phyloP scores from a whole-genome alignment of 92 coral and sea anemone genomes.

The Meandrina meandrites region DNA sequence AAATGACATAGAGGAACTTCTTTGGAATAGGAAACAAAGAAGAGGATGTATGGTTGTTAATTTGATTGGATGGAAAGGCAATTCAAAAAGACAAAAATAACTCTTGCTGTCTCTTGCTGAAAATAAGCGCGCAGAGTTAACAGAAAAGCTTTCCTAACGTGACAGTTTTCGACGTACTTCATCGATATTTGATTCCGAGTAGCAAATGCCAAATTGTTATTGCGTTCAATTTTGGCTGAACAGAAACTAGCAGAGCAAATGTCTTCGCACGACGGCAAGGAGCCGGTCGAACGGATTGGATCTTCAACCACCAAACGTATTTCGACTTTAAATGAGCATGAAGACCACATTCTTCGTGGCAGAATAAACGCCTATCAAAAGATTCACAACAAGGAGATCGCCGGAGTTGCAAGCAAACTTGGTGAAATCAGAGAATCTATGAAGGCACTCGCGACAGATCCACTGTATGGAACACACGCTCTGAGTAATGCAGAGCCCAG shows the following conservation, averaged over 20 bases:
- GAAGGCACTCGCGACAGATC: conserved; percentile 32
- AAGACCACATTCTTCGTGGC: conserved; percentile 40
- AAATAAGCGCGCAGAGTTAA: neutral
- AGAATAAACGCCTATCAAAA: conserved; percentile 31
- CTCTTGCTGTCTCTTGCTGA: neutral
- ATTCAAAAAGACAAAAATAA: neutral
- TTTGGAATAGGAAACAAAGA: neutral
- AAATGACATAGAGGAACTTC: neutral
- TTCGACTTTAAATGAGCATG: conserved; percentile 38
- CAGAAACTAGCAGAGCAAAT: neutral
- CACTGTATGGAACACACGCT: conserved; percentile 32
- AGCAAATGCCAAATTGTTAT: neutral
- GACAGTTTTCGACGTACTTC: neutral
- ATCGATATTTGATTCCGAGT: neutral
- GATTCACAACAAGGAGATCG: conserved; percentile 47
- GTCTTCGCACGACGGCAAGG: conserved; percentile 17
- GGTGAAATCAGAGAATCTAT: conserved; percentile 55
- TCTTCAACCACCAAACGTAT: conserved; percentile 30
- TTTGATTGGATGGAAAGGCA: neutral
- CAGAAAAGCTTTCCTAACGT: neutral
- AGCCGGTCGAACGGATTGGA: conserved; percentile 1
- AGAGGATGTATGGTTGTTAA: neutral
- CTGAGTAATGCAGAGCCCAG: neutral
- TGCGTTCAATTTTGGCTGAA: conserved; percentile 5
- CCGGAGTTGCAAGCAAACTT: conserved; percentile 35